A percentile compares a stretch with the other conserved stretches of the same genome.
These are phyloP conservation scores for Brachionus angularis DNA, from an alignment of 1,140 invertebrate genomes.

Conservation along the genomic window DNA sequence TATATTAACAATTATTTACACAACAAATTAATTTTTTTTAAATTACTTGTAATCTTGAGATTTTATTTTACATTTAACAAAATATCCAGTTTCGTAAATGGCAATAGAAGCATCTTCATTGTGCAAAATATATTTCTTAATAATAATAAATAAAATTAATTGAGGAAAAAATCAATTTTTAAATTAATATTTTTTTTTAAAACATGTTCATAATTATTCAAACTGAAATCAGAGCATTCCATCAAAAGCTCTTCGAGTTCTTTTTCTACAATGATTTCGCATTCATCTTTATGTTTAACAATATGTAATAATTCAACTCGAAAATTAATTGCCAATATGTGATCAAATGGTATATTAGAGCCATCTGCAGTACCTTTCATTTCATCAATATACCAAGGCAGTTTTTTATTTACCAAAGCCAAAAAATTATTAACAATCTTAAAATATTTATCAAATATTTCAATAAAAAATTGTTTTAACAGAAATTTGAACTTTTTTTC, in stretches of 20 bases:
- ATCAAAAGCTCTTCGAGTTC: neutral
- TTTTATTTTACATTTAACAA: slow-evolving; percentile 6
- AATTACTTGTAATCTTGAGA: slow-evolving; percentile 12
- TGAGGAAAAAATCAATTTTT: neutral
- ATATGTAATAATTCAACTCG: slow-evolving; percentile 18
- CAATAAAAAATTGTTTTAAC: no score
- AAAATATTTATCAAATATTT: neutral
- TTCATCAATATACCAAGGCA: slow-evolving; percentile 43
- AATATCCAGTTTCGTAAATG: slow-evolving; percentile 22
- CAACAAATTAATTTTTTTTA: neutral
- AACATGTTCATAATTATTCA: slow-evolving; percentile 26
- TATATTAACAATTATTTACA: neutral
- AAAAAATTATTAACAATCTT: neutral
- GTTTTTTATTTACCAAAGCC: neutral
- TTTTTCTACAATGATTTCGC: neutral
- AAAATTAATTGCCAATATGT: slow-evolving; percentile 33
- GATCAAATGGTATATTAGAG: slow-evolving; percentile 15
- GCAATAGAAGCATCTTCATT: slow-evolving; percentile 22
- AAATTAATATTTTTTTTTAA: neutral
- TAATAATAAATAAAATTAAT: neutral
- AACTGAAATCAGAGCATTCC: slow-evolving; percentile 21
- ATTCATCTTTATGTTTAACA: neutral
- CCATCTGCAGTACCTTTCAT: slow-evolving; percentile 31
- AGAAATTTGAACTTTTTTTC: no score
- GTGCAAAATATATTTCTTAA: slow-evolving; percentile 31